Evolutionary conservation across 2,113 vertebrate genomes (phyloP), one percentile per base, ranked within the genome.

Genomic region (Leucopternis melanops): DNA sequence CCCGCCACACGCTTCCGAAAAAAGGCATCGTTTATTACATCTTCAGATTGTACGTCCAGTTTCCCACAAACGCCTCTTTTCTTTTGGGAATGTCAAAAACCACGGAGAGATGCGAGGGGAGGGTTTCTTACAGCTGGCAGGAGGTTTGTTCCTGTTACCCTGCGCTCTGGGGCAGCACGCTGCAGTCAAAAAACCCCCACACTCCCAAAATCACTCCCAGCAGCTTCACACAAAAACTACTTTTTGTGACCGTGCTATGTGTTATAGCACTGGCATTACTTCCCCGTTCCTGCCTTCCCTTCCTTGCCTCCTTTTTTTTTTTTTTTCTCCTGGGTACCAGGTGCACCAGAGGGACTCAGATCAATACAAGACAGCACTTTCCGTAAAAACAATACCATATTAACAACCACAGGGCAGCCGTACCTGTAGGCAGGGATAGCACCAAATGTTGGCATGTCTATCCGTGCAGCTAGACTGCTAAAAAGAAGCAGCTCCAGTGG

Each of bases 401-500:
- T 91, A 95, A 91, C 72, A 63, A 91, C 78, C 63, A 72, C 54
- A 67, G 91, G 92, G 72, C 90, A 94, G 91, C 66, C 57, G 92
- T 97, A 97, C 94, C 97, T 95, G 87, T 97, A 92, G 96, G 94
- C 92, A 98, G 92, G 97, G 95, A 95, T 29, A 94, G 97, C 97
- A 95, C 94, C 94, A 95, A 98, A 95, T 96, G 78, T 97, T 97
- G 95, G 87, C 96, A 97, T 57, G 15, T 95, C 96, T 97, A 90
- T 95, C 95, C 78, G 52, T 95, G 82, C 97, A 98, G 96, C 95
- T 88, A 97, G 96, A 96, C 96, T 96, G 96, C 88, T 97, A 96
- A 97, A 97, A 96, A 94, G 94, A 93, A 97, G 94, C 96, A 97
- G 97, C 96, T 97, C 96, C 95, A 96, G 94, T 97, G 97, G 97